Conservation (phyloP, 2,888 invertebrate genomes). For the Aspidiotus destructor region DNA sequence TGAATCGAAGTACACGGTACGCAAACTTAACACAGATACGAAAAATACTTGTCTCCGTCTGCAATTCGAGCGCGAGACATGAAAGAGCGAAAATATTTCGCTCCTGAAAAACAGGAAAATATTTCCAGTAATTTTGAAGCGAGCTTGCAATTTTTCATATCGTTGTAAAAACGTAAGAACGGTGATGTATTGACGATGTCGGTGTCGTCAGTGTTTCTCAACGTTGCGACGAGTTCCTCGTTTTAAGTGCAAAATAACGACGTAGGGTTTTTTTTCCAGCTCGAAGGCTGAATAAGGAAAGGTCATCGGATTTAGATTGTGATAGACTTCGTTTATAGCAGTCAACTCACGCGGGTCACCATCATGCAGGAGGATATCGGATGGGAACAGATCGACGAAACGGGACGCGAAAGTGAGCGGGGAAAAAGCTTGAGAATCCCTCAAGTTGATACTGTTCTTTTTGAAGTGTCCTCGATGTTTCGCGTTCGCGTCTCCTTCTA, state of each 20-base stretch:
- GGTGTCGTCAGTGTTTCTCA: not conserved
- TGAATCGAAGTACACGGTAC: too few species aligned
- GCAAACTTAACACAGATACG: too few species aligned
- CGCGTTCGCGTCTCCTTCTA: slow-evolving; percentile 14
- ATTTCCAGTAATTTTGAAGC: slow-evolving; percentile 18
- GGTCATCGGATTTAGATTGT: too few species aligned
- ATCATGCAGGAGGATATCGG: not conserved
- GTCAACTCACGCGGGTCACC: not conserved
- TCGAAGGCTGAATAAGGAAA: too few species aligned
- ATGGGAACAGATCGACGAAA: not conserved
- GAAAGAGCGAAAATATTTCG: too few species aligned
- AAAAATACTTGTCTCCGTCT: too few species aligned
- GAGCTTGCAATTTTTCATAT: slow-evolving; percentile 27
- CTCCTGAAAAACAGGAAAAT: not conserved
- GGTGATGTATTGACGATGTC: slow-evolving; percentile 17
- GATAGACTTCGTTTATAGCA: not conserved
- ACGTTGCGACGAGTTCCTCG: not conserved
- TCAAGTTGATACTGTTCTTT: slow-evolving; percentile 22
- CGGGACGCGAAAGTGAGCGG: not conserved
- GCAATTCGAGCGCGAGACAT: too few species aligned
- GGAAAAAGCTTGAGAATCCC: slow-evolving; percentile 27
- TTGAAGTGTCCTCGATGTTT: slow-evolving; percentile 25
- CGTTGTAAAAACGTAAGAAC: slow-evolving; percentile 17
- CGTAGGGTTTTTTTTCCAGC: not conserved
- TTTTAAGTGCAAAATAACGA: not conserved